Base-by-base conservation (phyloP, 2,797 vertebrate species). In the Acestrorhynchus altus region DNA sequence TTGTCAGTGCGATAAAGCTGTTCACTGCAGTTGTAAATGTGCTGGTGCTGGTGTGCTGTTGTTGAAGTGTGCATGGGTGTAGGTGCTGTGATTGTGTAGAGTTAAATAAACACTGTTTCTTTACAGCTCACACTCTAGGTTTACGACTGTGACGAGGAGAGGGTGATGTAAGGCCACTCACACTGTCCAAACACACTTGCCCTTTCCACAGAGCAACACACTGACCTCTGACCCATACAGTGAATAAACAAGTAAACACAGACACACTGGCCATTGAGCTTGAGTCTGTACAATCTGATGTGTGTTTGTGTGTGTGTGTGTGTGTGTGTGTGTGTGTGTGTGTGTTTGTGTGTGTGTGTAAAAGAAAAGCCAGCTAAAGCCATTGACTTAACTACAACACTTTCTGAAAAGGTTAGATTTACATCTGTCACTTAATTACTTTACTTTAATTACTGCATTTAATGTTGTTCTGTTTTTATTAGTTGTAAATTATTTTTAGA, bases 241-340 rank as follows among this genome's bases (percentile, higher is more conserved):
- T 70, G 81, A 72, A 66, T 87, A 79, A 76, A 83, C 64, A 73
- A 77, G 88, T 81, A 88, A 88, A 91, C 85, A 89, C 88, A 81
- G 59, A 44, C 40, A 15, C 47, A 15, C 47, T 51, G n/a, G n/a
- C 47, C 13, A 12, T 51, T 51, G 1, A 51, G 47, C 5, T 15
- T 16, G 44, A 46, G 44, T 2, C 12, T 16, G n/a, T 18, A 7
- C 51, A 22, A 4, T 4, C 15, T 49, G 13, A 15, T 49, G 47
- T 49, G 47, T 49, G 47, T 49, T 15, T 49, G 47, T 49, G 47
- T 49, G 47, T 49, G 47, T 49, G 44, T 46, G 44, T 46, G 49
- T 51, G 49, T n/a, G 49, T 51, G 49, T n/a, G 49, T 49, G 47
- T n/a, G 15, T 18, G 15, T 2, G 47, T n/a, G 16, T 1, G 15